Evolutionary conservation across 2,888 invertebrate species (phyloP), one percentile per base, ranked within the genome.

Genomic region (Caenorhabditis angaria): DNA sequence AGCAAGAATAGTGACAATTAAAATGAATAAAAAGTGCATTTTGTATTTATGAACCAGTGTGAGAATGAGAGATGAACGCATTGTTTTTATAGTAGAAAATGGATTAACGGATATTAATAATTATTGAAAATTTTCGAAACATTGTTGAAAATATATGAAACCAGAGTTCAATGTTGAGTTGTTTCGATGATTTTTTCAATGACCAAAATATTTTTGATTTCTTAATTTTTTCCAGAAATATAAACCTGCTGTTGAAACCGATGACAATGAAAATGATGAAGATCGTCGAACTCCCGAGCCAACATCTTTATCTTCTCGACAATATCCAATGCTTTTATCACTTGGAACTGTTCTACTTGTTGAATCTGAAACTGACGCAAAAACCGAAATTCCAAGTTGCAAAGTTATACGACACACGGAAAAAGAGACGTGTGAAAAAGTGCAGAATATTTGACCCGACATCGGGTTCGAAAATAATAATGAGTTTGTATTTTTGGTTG

Each of bases 371-470:
- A 58, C 50, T 20, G 61, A 65, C 24, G 6, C 28, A n/a, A 48
- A 12, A 18, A 14, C 57, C 12, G 27, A 6, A 27, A 18, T 47
- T 24, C 47, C 35, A 22, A 57, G 64, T 6, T 67, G 71, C 55
- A 71, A 66, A 47, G 66, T 71, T 14, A 71, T 71, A 24, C 71
- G 67, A 14, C 56, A 27, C 24, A 18, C 12, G 14, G 27, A 12
- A 1, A 25, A 62, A n/a, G 71, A 67, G 41, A 67, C 65, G 63
- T 67, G 66, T 59, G 66, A 71, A 48, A 71, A 71, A 51, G 54
- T 71, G 22, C 71, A 66, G 51, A 71, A 56, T 56, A 64, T 71
- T 27, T 71, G 32, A 50, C 32, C 25, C 12, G 2, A 50, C 48
- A 6, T 24, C 24, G 50, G 24, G 41, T 32, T 32, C 10, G 32